phyloP scores from a whole-genome alignment of 2,888 invertebrate species.

The Drosophila borborema region DNA sequence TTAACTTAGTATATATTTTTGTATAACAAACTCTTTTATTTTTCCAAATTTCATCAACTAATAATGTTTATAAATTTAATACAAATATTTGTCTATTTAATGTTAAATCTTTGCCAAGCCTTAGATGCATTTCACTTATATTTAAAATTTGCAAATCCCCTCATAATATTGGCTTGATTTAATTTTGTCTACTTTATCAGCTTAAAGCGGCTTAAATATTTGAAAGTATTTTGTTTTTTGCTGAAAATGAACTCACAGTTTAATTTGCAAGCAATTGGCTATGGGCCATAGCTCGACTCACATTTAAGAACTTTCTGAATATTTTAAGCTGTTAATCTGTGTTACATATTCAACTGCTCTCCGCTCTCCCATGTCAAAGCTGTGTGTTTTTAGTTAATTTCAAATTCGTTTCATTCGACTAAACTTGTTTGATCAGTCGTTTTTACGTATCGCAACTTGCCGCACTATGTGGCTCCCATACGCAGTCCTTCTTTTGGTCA shows the following conservation, averaged over 20 bases:
- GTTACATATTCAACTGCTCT: slow-evolving; percentile 46
- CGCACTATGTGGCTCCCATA: slow-evolving; percentile 4
- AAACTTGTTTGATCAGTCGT: background rate
- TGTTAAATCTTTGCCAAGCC: background rate
- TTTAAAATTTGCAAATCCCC: background rate
- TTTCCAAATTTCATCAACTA: too few relatives aligned
- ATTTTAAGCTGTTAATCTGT: slow-evolving; percentile 43
- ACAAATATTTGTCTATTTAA: background rate
- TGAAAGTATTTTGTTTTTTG: background rate
- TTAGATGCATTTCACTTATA: background rate
- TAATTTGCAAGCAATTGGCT: slow-evolving; percentile 22
- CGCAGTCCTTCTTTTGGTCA: background rate
- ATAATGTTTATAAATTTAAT: background rate
- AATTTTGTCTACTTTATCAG: background rate
- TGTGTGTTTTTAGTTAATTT: background rate
- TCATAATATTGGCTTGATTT: background rate
- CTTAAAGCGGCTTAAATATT: slow-evolving; percentile 2
- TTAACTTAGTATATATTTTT: too few relatives aligned
- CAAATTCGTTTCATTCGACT: background rate
- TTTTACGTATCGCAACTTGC: background rate
- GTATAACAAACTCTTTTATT: too few relatives aligned
- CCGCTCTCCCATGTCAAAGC: slow-evolving; percentile 21
- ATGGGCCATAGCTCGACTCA: background rate
- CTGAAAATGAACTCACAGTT: slow-evolving; percentile 9
- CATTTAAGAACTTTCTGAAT: slow-evolving; percentile 39